phyloP scores from a whole-genome alignment of 2,113 vertebrate species.

The Podarcis muralis region DNA sequence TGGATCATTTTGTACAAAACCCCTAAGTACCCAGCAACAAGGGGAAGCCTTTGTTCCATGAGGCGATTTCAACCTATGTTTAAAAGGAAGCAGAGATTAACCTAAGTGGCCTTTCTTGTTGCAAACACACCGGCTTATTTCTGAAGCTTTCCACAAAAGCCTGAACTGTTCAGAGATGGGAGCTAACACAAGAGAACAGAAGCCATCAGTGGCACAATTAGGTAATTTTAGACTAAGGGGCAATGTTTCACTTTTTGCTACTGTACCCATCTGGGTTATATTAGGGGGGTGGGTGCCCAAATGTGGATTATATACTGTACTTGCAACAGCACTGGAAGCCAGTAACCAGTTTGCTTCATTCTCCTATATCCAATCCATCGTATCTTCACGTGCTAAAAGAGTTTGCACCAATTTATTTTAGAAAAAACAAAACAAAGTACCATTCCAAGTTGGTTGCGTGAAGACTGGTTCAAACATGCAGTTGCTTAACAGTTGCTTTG shows the following conservation, averaged over 20 bases:
- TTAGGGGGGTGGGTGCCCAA: no score
- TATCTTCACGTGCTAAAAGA: no score
- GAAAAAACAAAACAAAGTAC: no score
- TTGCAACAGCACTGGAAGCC: no score
- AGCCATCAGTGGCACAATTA: background rate
- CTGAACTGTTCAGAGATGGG: background rate
- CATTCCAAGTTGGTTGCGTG: no score
- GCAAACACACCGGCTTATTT: background rate
- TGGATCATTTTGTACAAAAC: conserved; percentile 24
- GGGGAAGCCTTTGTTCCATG: conserved; percentile 20
- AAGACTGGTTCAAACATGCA: no score
- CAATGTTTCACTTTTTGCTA: no score
- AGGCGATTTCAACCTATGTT: conserved; percentile 42
- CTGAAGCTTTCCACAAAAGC: background rate
- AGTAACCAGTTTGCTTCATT: no score
- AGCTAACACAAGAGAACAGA: background rate
- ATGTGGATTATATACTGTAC: no score
- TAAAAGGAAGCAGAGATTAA: conserved; percentile 59
- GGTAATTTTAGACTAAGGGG: no score
- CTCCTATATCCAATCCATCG: rapidly evolving
- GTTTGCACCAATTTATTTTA: no score
- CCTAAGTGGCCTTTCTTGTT: background rate
- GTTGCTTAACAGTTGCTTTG: background rate
- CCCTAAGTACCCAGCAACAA: conserved; percentile 29
- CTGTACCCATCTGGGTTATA: no score